Percentiles rank a stretch among this genome's conserved stretches.
These are phyloP conservation scores for Rhegmatorhina hoffmannsi DNA, from an alignment of 2,113 vertebrate species.

Conservation along the genomic window DNA sequence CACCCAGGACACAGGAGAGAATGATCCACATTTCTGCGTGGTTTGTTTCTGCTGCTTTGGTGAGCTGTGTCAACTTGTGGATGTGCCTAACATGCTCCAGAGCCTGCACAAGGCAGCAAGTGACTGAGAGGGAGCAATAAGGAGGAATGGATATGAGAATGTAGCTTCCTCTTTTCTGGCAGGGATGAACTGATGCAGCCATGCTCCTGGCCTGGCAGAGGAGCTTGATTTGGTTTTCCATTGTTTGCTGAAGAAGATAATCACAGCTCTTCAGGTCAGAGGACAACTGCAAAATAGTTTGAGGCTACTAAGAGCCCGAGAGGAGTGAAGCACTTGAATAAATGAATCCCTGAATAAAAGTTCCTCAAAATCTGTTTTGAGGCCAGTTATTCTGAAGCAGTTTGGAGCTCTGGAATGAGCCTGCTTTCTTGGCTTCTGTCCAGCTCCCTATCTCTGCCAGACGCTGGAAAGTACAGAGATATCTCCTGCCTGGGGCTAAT, in stretches of 20 bases:
- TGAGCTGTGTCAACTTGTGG: neutral
- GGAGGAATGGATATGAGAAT: neutral
- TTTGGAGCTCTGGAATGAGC: constrained; percentile 16
- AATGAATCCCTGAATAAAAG: constrained; percentile 28
- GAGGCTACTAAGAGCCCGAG: neutral
- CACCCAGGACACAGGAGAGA: neutral
- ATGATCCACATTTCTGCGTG: neutral
- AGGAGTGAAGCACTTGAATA: neutral
- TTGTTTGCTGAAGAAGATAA: neutral
- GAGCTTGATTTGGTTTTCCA: neutral
- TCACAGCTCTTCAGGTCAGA: neutral
- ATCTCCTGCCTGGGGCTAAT: constrained; percentile 11
- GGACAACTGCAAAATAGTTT: neutral
- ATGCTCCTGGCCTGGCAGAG: neutral
- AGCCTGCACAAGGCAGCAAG: fast-evolving
- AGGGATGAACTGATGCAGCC: neutral
- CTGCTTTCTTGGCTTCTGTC: constrained; percentile 16
- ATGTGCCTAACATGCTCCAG: neutral
- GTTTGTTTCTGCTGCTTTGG: neutral
- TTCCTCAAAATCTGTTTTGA: constrained; percentile 38
- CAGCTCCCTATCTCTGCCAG: constrained; percentile 49
- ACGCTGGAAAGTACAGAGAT: constrained; percentile 7
- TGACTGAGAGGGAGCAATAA: neutral
- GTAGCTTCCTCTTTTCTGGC: neutral
- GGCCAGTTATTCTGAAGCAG: neutral